Percentiles rank a stretch among this genome's conserved stretches.
Conservation (phyloP, 2,113 vertebrate species). For the Rhea americana region DNA sequence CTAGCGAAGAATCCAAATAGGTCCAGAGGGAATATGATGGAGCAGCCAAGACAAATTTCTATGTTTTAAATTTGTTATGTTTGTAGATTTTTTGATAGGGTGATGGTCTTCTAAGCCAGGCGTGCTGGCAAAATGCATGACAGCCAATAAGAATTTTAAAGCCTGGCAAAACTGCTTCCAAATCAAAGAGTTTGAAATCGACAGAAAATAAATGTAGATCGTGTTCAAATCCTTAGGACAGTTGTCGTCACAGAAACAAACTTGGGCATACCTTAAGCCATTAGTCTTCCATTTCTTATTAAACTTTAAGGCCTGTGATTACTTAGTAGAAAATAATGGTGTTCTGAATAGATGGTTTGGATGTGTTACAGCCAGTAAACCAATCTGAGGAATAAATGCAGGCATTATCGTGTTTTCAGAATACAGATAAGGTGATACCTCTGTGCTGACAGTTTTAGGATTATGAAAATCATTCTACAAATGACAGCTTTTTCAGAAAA, state of each 20-base stretch:
- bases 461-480: not conserved
- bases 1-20: slow-evolving; percentile 37
- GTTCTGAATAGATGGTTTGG: not conserved
- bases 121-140: not conserved
- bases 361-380: not conserved
- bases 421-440: not conserved
- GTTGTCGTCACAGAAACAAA: not conserved
- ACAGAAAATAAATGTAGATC: not conserved
- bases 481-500: not conserved
- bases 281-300: not conserved
- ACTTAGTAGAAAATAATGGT: not conserved
- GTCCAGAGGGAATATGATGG: not conserved
- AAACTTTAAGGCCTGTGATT: not conserved
- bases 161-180: not conserved
- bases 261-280: not conserved
- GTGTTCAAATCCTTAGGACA: not conserved
- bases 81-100: slow-evolving; percentile 2
- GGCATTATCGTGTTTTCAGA: not conserved
- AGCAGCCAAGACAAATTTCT: slow-evolving; percentile 24
- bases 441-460: not conserved
- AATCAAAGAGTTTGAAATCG: not conserved
- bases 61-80: not conserved
- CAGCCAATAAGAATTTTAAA: not conserved
- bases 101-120: not conserved
- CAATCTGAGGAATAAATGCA: not conserved